These are phyloP conservation scores for Elysia crispata DNA, from an alignment of 2,888 invertebrate genomes.

Conservation along the genomic window DNA sequence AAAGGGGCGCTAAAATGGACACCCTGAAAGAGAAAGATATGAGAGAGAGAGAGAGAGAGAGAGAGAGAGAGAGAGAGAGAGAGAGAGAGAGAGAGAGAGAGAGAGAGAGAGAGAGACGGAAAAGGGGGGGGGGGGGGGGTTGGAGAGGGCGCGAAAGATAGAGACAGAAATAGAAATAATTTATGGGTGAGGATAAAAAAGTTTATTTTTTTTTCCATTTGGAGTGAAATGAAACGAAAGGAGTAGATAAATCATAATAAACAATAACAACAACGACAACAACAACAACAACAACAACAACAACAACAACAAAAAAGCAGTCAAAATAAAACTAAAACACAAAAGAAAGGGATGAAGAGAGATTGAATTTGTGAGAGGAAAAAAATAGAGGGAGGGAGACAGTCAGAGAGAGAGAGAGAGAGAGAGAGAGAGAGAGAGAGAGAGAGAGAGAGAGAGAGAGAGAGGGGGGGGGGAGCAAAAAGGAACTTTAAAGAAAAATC, in stretches of 20 bases:
- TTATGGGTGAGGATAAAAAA: no score
- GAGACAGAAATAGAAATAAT: slow-evolving; percentile 15
- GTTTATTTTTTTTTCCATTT: no score
- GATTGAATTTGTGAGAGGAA: slow-evolving; percentile 4
- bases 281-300: no score
- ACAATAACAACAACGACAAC: no score
- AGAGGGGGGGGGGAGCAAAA: neutral
- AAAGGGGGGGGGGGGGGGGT: neutral
- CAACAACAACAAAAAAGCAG: no score
- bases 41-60: neutral
- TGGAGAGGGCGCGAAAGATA: neutral
- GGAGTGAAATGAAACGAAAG: no score
- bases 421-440: slow-evolving; percentile 28
- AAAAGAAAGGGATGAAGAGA: neutral
- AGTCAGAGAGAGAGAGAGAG: slow-evolving; percentile 39
- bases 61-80: slow-evolving; percentile 31
- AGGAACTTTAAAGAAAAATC: neutral
- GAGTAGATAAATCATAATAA: no score
- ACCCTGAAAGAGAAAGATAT: neutral
- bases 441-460: slow-evolving; percentile 34
- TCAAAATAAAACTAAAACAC: neutral
- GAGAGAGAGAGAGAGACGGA: slow-evolving; percentile 18
- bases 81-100: slow-evolving; percentile 27
- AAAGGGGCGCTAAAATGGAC: no score
- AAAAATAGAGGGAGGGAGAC: slow-evolving; percentile 18